Evolutionary conservation across 1,140 invertebrate genomes (phyloP).

Genomic region (Rhagoletis pomonella): DNA sequence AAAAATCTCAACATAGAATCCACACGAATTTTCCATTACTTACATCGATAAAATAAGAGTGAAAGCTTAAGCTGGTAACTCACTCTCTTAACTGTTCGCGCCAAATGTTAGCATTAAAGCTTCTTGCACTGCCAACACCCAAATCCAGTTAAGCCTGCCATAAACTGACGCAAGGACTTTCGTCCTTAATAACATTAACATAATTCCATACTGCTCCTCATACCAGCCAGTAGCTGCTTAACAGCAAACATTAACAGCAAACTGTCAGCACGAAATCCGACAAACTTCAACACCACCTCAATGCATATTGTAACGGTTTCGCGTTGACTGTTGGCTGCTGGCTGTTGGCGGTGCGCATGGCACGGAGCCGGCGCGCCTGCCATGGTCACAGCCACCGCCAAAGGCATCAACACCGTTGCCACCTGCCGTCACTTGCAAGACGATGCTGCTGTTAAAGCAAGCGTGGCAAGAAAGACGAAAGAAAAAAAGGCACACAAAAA

Average conservation of each 20-base stretch:
- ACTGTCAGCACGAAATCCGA: neutral
- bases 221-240: neutral
- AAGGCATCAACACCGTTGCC: neutral
- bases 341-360: constrained; percentile 50
- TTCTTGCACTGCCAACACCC: neutral
- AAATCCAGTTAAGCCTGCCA: neutral
- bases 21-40: neutral
- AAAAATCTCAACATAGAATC: constrained; percentile 3
- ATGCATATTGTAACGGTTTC: neutral
- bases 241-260: neutral
- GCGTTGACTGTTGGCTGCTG: constrained; percentile 31
- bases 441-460: neutral
- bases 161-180: neutral
- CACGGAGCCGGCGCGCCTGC: constrained; percentile 43
- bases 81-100: neutral
- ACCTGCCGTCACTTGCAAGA: neutral
- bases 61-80: neutral
- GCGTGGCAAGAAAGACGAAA: neutral
- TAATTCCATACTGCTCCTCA: neutral
- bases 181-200: neutral
- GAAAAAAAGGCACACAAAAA: neutral
- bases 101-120: neutral
- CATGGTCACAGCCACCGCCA: neutral
- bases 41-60: neutral
- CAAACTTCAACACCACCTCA: constrained; percentile 30